phyloP scores from a whole-genome alignment of 2,888 invertebrate genomes.

The Metallyticus violacea region DNA sequence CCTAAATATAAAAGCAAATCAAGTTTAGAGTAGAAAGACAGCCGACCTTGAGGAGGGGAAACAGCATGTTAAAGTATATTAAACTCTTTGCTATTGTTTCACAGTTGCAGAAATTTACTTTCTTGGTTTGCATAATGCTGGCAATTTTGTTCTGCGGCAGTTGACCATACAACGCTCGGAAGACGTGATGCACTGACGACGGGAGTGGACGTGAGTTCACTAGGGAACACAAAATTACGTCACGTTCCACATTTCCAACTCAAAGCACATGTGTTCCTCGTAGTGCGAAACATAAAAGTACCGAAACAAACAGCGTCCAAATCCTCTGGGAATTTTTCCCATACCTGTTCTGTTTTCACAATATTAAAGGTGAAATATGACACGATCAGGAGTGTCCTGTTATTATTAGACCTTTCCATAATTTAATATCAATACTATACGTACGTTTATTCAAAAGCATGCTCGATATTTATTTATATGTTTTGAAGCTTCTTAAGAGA shows the following conservation, averaged over 20 bases:
- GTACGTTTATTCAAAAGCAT: too few species aligned
- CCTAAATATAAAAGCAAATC: too few species aligned
- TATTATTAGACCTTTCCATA: too few species aligned
- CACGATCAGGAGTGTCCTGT: neutral
- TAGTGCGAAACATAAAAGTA: neutral
- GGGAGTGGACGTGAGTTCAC: neutral
- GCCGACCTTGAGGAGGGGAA: neutral
- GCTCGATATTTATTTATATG: too few species aligned
- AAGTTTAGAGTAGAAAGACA: neutral
- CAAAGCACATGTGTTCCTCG: neutral
- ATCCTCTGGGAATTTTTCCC: neutral
- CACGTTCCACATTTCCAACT: neutral
- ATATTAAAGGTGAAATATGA: neutral
- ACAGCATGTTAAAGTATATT: too few species aligned
- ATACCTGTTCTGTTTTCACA: neutral
- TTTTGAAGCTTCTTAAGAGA: too few species aligned
- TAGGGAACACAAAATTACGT: neutral
- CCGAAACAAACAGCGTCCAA: neutral
- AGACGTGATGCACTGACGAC: neutral
- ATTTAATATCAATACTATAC: too few species aligned
- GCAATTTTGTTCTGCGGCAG: neutral
- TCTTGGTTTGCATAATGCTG: neutral
- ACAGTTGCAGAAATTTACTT: neutral
- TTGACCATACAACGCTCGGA: too few species aligned
- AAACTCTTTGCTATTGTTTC: too few species aligned